Conservation (phyloP, 2,113 vertebrate species). For the Proterorhinus semilunaris region DNA sequence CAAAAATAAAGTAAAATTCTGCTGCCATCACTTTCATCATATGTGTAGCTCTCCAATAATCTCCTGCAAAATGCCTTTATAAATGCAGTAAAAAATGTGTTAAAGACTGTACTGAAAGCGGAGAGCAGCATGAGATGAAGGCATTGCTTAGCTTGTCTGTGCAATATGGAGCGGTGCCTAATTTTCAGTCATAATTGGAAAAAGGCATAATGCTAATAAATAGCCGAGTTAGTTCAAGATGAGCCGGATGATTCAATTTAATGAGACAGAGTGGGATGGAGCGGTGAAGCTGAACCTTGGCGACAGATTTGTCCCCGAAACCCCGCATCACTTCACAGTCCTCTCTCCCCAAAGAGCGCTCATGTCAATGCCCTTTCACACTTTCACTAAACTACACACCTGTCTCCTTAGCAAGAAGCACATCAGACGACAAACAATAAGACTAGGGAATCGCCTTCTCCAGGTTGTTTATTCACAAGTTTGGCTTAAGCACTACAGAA, state of each 20-base stretch:
- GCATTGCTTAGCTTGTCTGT: conserved; percentile 6
- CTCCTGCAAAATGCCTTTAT: too few relatives aligned
- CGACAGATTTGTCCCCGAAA: conserved; percentile 53
- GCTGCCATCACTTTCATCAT: neutral
- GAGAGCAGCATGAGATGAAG: neutral
- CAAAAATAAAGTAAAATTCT: too few relatives aligned
- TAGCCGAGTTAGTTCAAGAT: conserved; percentile 28
- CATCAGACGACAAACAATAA: conserved; percentile 27
- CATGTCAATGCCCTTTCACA: conserved; percentile 21
- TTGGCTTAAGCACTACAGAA: neutral
- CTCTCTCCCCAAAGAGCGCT: conserved; percentile 41
- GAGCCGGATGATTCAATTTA: conserved; percentile 68
- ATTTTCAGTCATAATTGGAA: conserved; percentile 53
- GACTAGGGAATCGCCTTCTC: neutral
- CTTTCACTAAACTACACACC: conserved; percentile 46
- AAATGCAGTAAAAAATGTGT: too few relatives aligned
- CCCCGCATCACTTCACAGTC: conserved; percentile 51
- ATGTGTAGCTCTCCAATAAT: too few relatives aligned
- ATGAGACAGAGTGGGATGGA: conserved; percentile 54
- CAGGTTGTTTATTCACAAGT: neutral
- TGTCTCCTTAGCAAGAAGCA: conserved; percentile 28
- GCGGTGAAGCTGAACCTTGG: conserved; percentile 56
- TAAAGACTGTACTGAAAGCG: neutral
- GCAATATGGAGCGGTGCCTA: conserved; percentile 21
- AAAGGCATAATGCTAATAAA: conserved; percentile 55